These are phyloP conservation scores for Epinephelus coioides DNA, from an alignment of 2,797 vertebrate species.

Conservation along the genomic window DNA sequence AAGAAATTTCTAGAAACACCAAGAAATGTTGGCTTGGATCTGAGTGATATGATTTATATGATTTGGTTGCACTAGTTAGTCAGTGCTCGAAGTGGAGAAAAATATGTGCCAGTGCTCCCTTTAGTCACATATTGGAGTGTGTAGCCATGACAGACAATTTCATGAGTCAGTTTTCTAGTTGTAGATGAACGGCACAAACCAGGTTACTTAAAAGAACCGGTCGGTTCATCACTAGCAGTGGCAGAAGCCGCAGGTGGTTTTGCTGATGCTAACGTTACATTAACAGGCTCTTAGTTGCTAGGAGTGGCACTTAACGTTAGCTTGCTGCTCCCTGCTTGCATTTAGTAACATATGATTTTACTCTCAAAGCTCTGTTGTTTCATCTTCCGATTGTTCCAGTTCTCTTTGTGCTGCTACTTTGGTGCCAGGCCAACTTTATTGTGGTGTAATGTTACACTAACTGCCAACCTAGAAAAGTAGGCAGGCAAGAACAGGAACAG, in stretches of 20 bases:
- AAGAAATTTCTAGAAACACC: neutral
- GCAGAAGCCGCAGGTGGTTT: too few relatives aligned
- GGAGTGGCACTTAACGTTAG: neutral
- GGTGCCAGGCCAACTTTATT: neutral
- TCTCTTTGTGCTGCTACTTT: neutral
- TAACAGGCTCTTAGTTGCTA: too few relatives aligned
- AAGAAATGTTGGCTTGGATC: neutral
- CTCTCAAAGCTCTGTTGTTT: neutral
- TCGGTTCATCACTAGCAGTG: too few relatives aligned
- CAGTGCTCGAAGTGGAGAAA: too few relatives aligned
- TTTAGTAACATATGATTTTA: neutral
- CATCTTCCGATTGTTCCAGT: neutral
- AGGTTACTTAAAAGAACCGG: too few relatives aligned
- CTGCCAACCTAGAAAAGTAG: neutral
- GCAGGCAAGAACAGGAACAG: too few relatives aligned
- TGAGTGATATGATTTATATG: neutral
- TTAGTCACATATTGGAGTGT: too few relatives aligned
- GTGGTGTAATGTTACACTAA: neutral
- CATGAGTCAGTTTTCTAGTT: too few relatives aligned
- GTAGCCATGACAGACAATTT: too few relatives aligned
- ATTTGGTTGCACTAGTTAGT: neutral
- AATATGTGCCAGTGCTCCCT: too few relatives aligned
- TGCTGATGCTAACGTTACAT: too few relatives aligned
- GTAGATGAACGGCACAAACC: too few relatives aligned
- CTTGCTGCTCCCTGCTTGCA: neutral